Evolutionary conservation across 2,113 vertebrate genomes (phyloP).

Genomic region (Grammomys surdaster): DNA sequence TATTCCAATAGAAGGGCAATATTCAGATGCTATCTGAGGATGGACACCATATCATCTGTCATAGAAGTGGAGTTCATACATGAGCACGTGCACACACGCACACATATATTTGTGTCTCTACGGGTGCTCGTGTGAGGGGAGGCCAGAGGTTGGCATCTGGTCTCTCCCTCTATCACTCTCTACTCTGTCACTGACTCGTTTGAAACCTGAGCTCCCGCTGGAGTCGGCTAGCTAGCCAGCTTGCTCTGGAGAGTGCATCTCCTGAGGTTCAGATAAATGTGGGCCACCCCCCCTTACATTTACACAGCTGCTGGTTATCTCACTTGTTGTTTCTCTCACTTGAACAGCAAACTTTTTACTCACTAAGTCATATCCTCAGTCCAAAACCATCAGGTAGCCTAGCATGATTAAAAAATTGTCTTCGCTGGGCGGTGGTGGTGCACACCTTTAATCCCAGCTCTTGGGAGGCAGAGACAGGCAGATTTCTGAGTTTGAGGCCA

Average conservation of each 20-base stretch:
- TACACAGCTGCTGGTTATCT: neutral
- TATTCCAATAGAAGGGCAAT: neutral
- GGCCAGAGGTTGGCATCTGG: neutral
- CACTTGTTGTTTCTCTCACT: neutral
- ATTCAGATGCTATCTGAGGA: constrained; percentile 22
- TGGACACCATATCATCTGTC: neutral
- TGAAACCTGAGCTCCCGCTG: neutral
- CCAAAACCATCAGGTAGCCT: neutral
- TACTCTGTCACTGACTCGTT: neutral
- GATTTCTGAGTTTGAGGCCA: too few relatives aligned
- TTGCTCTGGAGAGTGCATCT: neutral
- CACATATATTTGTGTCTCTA: neutral
- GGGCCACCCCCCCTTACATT: neutral
- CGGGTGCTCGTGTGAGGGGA: neutral
- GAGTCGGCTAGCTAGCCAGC: neutral
- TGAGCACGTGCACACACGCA: fast-evolving
- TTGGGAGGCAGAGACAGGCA: too few relatives aligned
- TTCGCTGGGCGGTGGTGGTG: too few relatives aligned
- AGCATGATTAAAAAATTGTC: neutral
- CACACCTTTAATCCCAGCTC: too few relatives aligned
- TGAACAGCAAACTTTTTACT: neutral
- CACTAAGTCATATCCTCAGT: too few relatives aligned
- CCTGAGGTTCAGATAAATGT: neutral
- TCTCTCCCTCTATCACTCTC: neutral
- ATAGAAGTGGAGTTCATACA: neutral